Evolutionary conservation across 2,113 vertebrate genomes (phyloP).

Genomic region (Varanus komodoensis): DNA sequence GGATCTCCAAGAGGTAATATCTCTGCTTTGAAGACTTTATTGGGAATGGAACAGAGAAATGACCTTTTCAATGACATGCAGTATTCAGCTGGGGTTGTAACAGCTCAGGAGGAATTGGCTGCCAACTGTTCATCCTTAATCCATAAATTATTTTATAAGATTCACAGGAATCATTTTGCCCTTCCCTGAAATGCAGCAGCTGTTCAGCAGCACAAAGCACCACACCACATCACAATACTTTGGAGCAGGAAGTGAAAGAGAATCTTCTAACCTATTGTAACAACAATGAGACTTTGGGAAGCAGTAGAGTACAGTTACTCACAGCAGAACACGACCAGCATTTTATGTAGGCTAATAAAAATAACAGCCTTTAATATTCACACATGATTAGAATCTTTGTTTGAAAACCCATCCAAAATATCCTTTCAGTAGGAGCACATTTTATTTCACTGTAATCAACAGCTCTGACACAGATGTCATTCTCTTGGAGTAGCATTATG

Average conservation of each 20-base stretch:
- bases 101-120: slow-evolving; percentile 38
- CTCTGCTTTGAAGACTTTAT: background rate
- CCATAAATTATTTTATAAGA: slow-evolving; percentile 64
- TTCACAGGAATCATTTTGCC: slow-evolving; percentile 62
- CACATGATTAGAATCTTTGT: slow-evolving; percentile 14
- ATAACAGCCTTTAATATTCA: slow-evolving; percentile 28
- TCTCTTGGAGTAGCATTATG: background rate
- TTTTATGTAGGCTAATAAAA: slow-evolving; percentile 24
- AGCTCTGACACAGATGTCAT: background rate
- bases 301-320: background rate
- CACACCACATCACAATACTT: slow-evolving; percentile 13
- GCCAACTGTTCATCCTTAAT: slow-evolving; percentile 37
- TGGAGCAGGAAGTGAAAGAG: slow-evolving; percentile 30
- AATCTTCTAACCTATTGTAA: background rate
- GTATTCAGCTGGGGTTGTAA: background rate
- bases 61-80: slow-evolving; percentile 41
- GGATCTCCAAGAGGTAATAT: background rate
- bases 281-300: slow-evolving; percentile 15
- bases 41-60: slow-evolving; percentile 5
- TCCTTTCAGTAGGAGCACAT: slow-evolving; percentile 26
- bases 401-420: slow-evolving; percentile 32
- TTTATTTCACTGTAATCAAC: background rate
- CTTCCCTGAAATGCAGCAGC: slow-evolving; percentile 63
- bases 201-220: slow-evolving; percentile 28
- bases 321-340: slow-evolving; percentile 6